phyloP scores from a whole-genome alignment of 2,797 vertebrate species.

The Ceyx erithaca region DNA sequence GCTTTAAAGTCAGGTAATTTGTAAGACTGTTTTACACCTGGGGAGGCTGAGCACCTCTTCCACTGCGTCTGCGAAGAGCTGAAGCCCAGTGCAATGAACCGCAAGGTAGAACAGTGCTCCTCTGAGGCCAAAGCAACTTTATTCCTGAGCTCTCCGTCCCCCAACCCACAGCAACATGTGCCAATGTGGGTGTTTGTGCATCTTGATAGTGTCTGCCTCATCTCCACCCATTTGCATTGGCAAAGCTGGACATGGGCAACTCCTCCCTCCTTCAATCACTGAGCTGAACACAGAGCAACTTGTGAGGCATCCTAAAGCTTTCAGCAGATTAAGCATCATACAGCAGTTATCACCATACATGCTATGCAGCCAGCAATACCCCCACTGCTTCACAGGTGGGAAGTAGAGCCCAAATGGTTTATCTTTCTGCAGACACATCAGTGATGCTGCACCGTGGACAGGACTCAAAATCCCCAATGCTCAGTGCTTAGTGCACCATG shows the following conservation, averaged over 20 bases:
- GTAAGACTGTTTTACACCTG: neutral
- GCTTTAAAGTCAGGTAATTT: neutral
- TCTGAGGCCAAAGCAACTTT: neutral
- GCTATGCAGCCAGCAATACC: neutral
- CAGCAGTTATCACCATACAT: neutral
- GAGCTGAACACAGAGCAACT: neutral
- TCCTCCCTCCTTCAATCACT: neutral
- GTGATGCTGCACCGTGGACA: rapidly evolving
- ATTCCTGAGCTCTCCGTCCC: neutral
- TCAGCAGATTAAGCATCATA: neutral
- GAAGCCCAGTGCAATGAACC: neutral
- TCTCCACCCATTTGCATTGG: neutral
- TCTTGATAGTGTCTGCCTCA: neutral
- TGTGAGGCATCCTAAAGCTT: neutral
- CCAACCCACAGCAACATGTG: rapidly evolving
- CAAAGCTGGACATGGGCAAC: neutral
- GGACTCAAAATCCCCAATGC: rapidly evolving
- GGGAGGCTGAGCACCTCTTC: neutral
- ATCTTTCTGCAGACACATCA: neutral
- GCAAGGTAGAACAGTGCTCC: neutral
- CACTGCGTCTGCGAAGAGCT: neutral
- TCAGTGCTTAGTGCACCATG: neutral
- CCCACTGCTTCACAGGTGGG: neutral
- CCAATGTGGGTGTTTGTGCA: neutral
- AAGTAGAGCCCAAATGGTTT: neutral